Base-by-base conservation (phyloP, 2,888 invertebrate genomes). In the Tigriopus californicus region DNA sequence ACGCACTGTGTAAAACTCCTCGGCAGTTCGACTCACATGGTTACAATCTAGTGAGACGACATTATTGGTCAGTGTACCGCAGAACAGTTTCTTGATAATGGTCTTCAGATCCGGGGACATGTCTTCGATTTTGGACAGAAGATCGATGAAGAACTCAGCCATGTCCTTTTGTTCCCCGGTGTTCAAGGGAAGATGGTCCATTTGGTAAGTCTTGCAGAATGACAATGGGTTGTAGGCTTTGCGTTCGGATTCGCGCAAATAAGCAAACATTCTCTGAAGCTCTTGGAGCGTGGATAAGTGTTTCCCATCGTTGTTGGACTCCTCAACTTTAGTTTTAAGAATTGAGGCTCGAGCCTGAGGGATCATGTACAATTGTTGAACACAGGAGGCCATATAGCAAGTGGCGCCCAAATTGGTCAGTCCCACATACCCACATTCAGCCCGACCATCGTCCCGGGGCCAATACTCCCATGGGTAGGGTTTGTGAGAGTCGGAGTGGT, bases 121-220 rank as follows among this genome's bases (percentile, higher is more conserved):
- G 71, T 94, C 94, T 71, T 94, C 94, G 13, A 94, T 73, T 70
- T 94, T 94, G 22, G 90, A 90, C 40, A 94, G 91, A 52, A 94
- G 79, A 74, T 94, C 92, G 59, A 92, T 94, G 70, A 94, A 94
- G 74, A 94, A 94, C 72, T 94, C 94, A 0, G 92, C 91, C 94
- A 94, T 94, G 68, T 94, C 94, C 69, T 94, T 94, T 72, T 94
- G 94, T 68, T 94, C 94, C 0, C 91, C 91, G 0, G 92, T 92
- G 70, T 94, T 94, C 8, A 94, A 72, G 0, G 91, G 90, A 69
- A 92, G 91, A 69, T 92, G 90, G 70, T 94, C 91, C 94, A 94
- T 94, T 58, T 89, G 90, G 72, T 94, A 94, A 0, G 89, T 90
- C 65, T 91, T 87, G 71, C 94, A 94, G 71, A 94, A 94, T 65